Percentiles rank a stretch among this genome's conserved stretches.
Evolutionary conservation across 2,888 invertebrate genomes (phyloP).

Genomic region (Tipula vernalis): DNA sequence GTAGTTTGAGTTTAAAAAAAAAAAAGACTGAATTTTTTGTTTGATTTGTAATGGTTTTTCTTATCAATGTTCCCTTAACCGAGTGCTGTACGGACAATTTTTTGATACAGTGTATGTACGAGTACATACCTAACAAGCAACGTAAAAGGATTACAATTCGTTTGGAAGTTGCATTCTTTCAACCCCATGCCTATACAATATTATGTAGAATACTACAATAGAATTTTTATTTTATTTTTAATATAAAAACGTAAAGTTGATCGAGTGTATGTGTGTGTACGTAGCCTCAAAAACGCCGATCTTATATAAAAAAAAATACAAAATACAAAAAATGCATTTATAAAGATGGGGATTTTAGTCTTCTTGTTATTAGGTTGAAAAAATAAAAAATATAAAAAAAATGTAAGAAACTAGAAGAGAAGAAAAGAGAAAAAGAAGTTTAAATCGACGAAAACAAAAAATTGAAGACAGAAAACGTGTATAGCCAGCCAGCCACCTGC

Average conservation of each 20-base stretch:
- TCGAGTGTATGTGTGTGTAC: background rate
- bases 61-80: too few relatives aligned
- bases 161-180: background rate
- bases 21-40: too few relatives aligned
- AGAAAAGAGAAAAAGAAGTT: background rate
- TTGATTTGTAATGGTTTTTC: too few relatives aligned
- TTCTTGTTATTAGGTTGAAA: background rate
- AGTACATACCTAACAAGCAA: too few relatives aligned
- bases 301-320: background rate
- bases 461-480: background rate
- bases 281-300: background rate
- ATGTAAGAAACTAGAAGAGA: background rate
- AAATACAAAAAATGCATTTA: background rate
- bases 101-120: too few relatives aligned
- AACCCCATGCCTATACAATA: background rate
- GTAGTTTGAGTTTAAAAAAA: too few relatives aligned
- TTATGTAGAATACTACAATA: background rate
- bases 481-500: background rate
- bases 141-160: background rate
- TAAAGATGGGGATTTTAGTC: background rate
- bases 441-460: background rate
- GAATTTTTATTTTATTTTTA: background rate
- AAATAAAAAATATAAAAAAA: background rate
- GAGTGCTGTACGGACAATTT: too few relatives aligned
- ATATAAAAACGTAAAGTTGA: background rate